Percentiles rank a stretch among this genome's conserved stretches.
Evolutionary conservation across 2,888 invertebrate genomes (phyloP).

Genomic region (Philereme vetulata): DNA sequence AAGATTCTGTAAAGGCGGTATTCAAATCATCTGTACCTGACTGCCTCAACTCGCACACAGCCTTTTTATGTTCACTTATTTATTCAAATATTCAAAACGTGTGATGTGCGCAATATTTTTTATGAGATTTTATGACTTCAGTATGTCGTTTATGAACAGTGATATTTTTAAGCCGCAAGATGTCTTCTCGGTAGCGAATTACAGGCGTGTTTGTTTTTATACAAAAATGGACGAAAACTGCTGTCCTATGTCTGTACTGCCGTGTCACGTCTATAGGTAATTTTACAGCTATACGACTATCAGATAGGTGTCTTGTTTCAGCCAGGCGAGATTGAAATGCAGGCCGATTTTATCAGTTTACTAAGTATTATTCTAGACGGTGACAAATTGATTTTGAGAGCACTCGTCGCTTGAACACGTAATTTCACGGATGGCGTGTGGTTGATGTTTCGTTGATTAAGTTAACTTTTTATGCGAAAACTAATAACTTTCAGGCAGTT

Average conservation of each 20-base stretch:
- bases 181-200: constrained; percentile 19
- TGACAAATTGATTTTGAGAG: constrained; percentile 62
- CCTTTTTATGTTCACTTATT: constrained; percentile 77
- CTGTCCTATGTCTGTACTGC: no score
- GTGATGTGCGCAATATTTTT: constrained; percentile 71
- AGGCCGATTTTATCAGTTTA: no score
- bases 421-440: constrained; percentile 73
- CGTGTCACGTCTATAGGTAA: background rate
- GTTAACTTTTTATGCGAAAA: constrained; percentile 65
- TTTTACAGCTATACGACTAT: no score
- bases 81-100: constrained; percentile 73
- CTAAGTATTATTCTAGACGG: no score
- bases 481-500: constrained; percentile 58
- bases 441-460: constrained; percentile 66
- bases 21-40: constrained; percentile 12
- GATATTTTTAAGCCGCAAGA: constrained; percentile 47
- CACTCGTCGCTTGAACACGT: constrained; percentile 53
- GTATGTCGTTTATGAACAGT: constrained; percentile 57
- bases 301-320: no score
- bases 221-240: no score
- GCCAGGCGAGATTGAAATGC: no score
- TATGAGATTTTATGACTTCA: constrained; percentile 66
- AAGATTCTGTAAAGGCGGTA: background rate
- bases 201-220: constrained; percentile 2
- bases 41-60: constrained; percentile 46